Conservation (phyloP, 2,888 invertebrate species). For the Lepidochitona cinerea region DNA sequence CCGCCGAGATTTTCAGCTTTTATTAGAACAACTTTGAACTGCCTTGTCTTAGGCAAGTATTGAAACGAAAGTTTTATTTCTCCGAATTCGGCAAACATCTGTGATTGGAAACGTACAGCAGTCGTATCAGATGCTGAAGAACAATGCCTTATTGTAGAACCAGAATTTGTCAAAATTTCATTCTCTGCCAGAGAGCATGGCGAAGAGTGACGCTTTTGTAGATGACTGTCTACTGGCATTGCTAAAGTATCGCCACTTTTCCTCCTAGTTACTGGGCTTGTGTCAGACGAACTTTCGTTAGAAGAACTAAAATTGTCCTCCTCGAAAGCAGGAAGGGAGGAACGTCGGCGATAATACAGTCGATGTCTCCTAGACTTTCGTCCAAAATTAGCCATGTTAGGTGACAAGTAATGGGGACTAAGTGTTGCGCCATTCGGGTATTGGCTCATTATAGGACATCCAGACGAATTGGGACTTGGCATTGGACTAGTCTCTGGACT, state of each 20-base stretch:
- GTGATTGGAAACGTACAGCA: slow-evolving; percentile 1
- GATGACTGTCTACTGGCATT: slow-evolving; percentile 19
- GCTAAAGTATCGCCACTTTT: slow-evolving; percentile 32
- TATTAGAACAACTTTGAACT: slow-evolving; percentile 68
- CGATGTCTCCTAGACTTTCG: slow-evolving; percentile 38
- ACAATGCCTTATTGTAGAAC: not conserved
- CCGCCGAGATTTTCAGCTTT: slow-evolving; percentile 67
- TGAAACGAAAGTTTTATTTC: slow-evolving; percentile 69
- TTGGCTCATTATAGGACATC: not conserved
- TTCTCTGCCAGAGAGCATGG: slow-evolving; percentile 30
- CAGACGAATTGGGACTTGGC: slow-evolving; percentile 17
- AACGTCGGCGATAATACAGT: slow-evolving; percentile 50
- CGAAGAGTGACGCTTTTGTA: slow-evolving; percentile 48
- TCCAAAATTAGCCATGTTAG: slow-evolving; percentile 21
- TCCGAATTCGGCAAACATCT: slow-evolving; percentile 49
- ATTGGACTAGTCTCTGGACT: slow-evolving; percentile 4
- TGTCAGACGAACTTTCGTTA: slow-evolving; percentile 19
- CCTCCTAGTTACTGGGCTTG: slow-evolving; percentile 17
- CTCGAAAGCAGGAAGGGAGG: slow-evolving; percentile 44
- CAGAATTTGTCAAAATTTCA: not conserved
- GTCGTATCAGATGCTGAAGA: slow-evolving; percentile 18
- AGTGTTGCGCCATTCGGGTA: not conserved
- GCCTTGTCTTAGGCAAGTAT: slow-evolving; percentile 68
- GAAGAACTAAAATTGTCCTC: slow-evolving; percentile 10
- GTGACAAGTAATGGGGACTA: slow-evolving; percentile 20